Base-by-base conservation (phyloP, 2,888 invertebrate genomes). In the Lepidocyrtinus sp. region DNA sequence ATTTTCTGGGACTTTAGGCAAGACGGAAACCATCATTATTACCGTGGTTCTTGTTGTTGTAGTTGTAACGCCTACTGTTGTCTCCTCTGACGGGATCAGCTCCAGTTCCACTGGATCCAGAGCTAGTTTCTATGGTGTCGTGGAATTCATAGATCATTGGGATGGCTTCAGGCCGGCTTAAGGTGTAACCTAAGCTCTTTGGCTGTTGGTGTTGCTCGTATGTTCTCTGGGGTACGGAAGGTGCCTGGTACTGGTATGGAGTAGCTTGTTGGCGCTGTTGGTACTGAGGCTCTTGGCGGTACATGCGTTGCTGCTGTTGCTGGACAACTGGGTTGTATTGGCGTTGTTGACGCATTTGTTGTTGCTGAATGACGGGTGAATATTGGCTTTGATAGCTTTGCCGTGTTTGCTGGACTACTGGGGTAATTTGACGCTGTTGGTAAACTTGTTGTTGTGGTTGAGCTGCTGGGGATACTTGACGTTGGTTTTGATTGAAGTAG, bases 121-220 rank as follows among this genome's bases (percentile, higher is more conserved):
- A n/a, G n/a, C n/a, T n/a, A n/a, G n/a, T n/a, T n/a, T 65, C 82
- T 15, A 24, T 17, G 55, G 65, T 71, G 12, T 61, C 45, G 50
- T 78, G 69, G 64, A 79, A 83, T 24, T 79, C 81, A 15, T 81
- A 81, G 21, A 83, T 75, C 46, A 62, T 80, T 21, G 69, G 64
- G 2, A 80, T 61, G 70, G 45, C 63, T 61, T 84, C 84, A n/a
- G 82, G 82, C 59, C 72, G 80, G 22, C 81, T 75, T 7, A 82
- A 77, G 21, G 45, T 27, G 65, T 78, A 78, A 0, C 67, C 68
- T n/a, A 12, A 21, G 17, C 9, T 46, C 7, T 70, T 70, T 61
- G 45, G 46, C 19, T 75, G 36, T 62, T 68, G 24, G 9, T 68
- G 71, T 17, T 77, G 25, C 22, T 70, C 64, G 22, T 36, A 25